A percentile compares a stretch with the other conserved stretches of the same genome.
Evolutionary conservation across 2,113 vertebrate genomes (phyloP).

Genomic region (Fregetta grallaria): DNA sequence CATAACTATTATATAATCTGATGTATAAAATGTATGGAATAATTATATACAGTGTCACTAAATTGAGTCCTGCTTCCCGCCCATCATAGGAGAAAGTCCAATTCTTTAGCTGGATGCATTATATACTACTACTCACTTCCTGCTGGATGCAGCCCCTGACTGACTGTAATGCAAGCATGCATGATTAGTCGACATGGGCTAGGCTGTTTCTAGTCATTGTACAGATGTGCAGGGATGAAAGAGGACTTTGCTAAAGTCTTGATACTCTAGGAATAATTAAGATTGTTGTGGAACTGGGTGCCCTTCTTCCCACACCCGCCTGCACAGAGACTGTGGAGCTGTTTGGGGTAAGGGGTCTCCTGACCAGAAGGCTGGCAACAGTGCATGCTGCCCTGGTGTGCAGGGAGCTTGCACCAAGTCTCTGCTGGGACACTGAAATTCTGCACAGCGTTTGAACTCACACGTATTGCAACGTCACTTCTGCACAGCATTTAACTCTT

Average conservation of each 20-base stretch:
- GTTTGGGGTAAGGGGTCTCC: too few species aligned
- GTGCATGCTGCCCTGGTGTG: background rate
- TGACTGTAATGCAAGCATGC: background rate
- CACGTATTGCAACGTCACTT: background rate
- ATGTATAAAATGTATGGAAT: background rate
- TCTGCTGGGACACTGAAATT: background rate
- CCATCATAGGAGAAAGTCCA: background rate
- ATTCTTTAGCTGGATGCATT: background rate
- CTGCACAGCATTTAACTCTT: background rate
- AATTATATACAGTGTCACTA: background rate
- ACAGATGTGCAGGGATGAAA: background rate
- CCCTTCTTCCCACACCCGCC: background rate
- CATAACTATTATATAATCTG: background rate
- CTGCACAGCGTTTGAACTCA: background rate
- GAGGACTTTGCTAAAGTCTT: background rate
- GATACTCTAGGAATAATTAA: background rate
- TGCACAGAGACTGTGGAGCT: background rate
- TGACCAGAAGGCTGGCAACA: background rate
- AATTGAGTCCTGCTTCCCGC: background rate
- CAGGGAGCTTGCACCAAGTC: background rate
- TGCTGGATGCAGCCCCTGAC: background rate
- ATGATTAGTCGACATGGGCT: background rate
- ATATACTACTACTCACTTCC: background rate
- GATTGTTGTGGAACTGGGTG: background rate
- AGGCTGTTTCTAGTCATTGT: background rate